These are phyloP conservation scores for Hoplodrina blanda DNA, from an alignment of 2,888 invertebrate genomes.

Conservation along the genomic window DNA sequence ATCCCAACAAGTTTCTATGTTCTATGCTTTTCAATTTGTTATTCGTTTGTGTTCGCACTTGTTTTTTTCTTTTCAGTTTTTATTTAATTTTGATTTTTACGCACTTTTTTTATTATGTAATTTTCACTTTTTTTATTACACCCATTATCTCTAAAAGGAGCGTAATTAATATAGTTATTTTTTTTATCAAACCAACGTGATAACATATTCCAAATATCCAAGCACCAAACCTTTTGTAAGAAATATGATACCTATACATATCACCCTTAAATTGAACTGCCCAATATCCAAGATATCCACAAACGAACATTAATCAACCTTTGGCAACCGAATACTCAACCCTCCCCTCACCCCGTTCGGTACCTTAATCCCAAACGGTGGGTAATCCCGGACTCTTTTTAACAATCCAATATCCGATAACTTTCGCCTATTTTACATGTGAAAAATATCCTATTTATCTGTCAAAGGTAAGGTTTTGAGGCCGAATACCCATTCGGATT, in stretches of 20 bases:
- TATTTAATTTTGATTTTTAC: too few species aligned
- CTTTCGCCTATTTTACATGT: constrained; percentile 61
- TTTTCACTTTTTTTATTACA: too few species aligned
- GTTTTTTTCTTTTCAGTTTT: too few species aligned
- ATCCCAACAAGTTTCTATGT: too few species aligned
- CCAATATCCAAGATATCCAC: constrained; percentile 32
- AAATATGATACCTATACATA: constrained; percentile 29
- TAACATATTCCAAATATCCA: not conserved
- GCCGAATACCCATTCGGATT: constrained; percentile 84
- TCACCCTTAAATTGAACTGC: constrained; percentile 37
- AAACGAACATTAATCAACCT: constrained; percentile 52
- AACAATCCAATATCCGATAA: constrained; percentile 55
- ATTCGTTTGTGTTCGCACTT: too few species aligned
- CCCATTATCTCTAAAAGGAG: too few species aligned
- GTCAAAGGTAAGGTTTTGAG: constrained; percentile 55
- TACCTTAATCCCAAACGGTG: constrained; percentile 26
- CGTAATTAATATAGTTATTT: too few species aligned
- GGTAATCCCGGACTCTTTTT: constrained; percentile 48
- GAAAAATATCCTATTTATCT: constrained; percentile 66
- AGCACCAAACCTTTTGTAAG: constrained; percentile 10
- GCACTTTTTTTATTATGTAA: too few species aligned
- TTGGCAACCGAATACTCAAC: constrained; percentile 37
- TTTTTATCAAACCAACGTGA: constrained; percentile 14
- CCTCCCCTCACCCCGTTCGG: not conserved
- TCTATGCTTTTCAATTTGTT: too few species aligned